These are phyloP conservation scores for Lycopodina hypogea DNA, from an alignment of 37 sponge, comb jelly and placozoan genomes.

Conservation along the genomic window DNA sequence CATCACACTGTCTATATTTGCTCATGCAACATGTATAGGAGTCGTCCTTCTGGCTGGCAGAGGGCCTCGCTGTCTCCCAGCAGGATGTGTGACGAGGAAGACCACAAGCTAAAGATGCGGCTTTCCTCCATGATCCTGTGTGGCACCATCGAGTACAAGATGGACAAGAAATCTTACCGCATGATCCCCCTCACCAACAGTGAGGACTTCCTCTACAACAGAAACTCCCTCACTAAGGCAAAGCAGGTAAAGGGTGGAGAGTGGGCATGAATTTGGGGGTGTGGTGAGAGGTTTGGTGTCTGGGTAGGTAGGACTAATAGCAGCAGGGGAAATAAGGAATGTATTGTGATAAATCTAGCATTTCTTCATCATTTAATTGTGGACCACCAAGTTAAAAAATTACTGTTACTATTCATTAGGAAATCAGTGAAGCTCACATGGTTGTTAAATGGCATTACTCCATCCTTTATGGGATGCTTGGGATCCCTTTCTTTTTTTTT, in stretches of 20 bases:
- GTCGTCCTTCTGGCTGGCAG: neutral
- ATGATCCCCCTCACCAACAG: slow-evolving; percentile 79
- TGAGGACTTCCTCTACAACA: slow-evolving; percentile 77
- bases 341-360: too few relatives aligned
- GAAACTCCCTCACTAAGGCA: slow-evolving; percentile 40
- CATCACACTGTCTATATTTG: too few relatives aligned
- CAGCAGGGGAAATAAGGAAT: neutral
- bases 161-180: slow-evolving; percentile 70
- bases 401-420: too few relatives aligned
- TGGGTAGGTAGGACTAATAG: neutral
- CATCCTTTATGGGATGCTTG: too few relatives aligned
- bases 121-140: slow-evolving; percentile 44
- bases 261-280: neutral
- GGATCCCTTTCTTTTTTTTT: too few relatives aligned
- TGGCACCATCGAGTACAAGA: slow-evolving; percentile 79
- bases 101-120: neutral
- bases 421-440: too few relatives aligned
- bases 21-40: too few relatives aligned
- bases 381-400: too few relatives aligned
- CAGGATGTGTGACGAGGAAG: slow-evolving; percentile 22
- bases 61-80: neutral
- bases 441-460: too few relatives aligned
- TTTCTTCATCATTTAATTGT: too few relatives aligned
- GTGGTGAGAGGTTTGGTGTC: neutral
- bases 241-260: slow-evolving; percentile 35